These are phyloP conservation scores for Mastigias papua DNA, from an alignment of 30 jellyfish, hydroid and myxozoan genomes.

Conservation along the genomic window DNA sequence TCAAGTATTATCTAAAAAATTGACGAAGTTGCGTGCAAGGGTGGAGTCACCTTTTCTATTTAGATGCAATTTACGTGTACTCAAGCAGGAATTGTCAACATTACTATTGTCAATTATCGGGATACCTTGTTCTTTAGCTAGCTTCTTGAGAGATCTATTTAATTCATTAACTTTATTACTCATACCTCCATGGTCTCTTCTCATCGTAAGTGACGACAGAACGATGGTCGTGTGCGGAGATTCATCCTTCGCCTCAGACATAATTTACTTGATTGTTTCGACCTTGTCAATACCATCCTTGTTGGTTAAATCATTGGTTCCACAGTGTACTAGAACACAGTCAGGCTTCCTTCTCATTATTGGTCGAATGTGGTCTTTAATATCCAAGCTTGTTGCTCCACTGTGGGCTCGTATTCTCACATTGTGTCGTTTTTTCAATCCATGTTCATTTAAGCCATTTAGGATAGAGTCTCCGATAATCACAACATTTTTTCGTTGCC, in stretches of 20 bases:
- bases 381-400: conserved; percentile 6
- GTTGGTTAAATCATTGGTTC: conserved; percentile 9
- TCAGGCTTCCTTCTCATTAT: conserved; percentile 7
- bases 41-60: not conserved
- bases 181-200: conserved; percentile 16
- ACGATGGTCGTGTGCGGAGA: conserved; percentile 30
- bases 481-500: not conserved
- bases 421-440: not conserved
- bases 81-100: not conserved
- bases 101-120: not conserved
- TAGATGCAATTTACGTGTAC: not conserved
- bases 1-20: not conserved
- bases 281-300: conserved; percentile 2
- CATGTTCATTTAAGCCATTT: conserved; percentile 16
- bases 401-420: conserved; percentile 2
- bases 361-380: not conserved
- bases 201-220: conserved; percentile 31
- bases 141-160: not conserved
- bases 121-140: not conserved
- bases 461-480: conserved; percentile 15
- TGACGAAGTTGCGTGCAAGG: not conserved
- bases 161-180: not conserved
- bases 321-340: not conserved
- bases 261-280: not conserved
- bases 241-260: conserved; percentile 7